Evolutionary conservation across 2,888 invertebrate species (phyloP).

Genomic region (Aporophyla lueneburgensis): DNA sequence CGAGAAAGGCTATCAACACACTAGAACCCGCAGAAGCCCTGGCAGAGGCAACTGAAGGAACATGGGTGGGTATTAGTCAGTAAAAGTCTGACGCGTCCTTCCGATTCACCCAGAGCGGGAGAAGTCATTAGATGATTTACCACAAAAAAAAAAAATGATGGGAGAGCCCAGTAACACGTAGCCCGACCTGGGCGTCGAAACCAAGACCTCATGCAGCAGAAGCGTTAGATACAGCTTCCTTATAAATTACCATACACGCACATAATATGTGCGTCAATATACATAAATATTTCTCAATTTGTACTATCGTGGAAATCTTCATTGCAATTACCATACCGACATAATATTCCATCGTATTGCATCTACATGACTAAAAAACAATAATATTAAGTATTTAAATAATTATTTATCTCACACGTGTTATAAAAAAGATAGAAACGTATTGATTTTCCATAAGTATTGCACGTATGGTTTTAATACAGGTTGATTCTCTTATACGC

Average conservation of each 20-base stretch:
- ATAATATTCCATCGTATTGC: constrained; percentile 22
- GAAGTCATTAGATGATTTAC: too few species aligned
- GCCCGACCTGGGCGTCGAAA: too few species aligned
- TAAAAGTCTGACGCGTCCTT: too few species aligned
- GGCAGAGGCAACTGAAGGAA: too few species aligned
- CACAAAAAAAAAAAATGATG: too few species aligned
- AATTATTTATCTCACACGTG: constrained; percentile 32
- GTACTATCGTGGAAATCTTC: constrained; percentile 30
- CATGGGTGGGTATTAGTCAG: too few species aligned
- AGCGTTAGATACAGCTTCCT: background rate
- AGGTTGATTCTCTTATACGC: background rate
- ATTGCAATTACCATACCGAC: constrained; percentile 24
- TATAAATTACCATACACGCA: background rate
- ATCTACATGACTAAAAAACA: constrained; percentile 11
- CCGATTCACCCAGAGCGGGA: too few species aligned
- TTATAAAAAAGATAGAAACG: constrained; percentile 27
- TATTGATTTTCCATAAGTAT: constrained; percentile 12
- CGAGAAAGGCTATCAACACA: too few species aligned
- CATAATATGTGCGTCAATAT: background rate
- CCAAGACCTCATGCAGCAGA: too few species aligned
- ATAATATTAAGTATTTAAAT: constrained; percentile 11
- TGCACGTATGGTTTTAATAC: constrained; percentile 2
- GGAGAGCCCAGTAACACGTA: too few species aligned
- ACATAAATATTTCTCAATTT: constrained; percentile 27
- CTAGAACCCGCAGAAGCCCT: too few species aligned